Base-by-base conservation (phyloP, 2,113 vertebrate genomes). In the Callopanchax toddi region DNA sequence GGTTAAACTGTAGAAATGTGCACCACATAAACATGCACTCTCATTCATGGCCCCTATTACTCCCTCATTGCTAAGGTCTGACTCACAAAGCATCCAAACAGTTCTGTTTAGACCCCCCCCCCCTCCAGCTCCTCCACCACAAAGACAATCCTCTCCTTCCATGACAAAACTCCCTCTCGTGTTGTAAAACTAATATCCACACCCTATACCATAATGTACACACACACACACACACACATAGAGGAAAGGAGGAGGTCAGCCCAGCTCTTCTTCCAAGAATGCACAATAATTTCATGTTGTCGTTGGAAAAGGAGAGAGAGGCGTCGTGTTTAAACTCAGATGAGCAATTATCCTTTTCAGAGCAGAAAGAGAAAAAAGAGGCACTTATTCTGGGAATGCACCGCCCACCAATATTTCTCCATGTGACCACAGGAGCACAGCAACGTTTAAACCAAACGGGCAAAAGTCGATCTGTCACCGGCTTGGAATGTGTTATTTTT, bases 61-160 rank as follows among this genome's bases (percentile, higher is more conserved):
- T 91, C 90, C 87, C 82, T 90, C 86, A 91, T 92, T 91, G 79
- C 88, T 85, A 32, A 83, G 78, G 78, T 70, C 86, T 92, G 89
- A 92, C 82, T 91, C 90, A 91, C 67, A 79, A 63, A 32, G 74
- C 16, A 42, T 84, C 86, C 53, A 82, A 85, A 87, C 66, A 75
- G 51, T 61, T 79, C 67, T 67, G 52, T 53, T 53, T 79, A 79
- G 61, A 48, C 34, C 65, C 36, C 45, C 60, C 36, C 20, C 15
- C 26, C 42, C 57, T 58, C 22, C 42, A 46, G 25, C 60, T 44
- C 29, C 50, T 67, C 46, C 59, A 50, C 48, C 63, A 56, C 64
- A 46, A 71, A 42, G 67, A 61, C 64, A 58, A 57, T 72, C 61
- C 37, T 50, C 55, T 76, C 39, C 65, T 70, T 81, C 72, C 69